Base-by-base conservation (phyloP, 2,113 vertebrate species). In the Trogon melanurus region DNA sequence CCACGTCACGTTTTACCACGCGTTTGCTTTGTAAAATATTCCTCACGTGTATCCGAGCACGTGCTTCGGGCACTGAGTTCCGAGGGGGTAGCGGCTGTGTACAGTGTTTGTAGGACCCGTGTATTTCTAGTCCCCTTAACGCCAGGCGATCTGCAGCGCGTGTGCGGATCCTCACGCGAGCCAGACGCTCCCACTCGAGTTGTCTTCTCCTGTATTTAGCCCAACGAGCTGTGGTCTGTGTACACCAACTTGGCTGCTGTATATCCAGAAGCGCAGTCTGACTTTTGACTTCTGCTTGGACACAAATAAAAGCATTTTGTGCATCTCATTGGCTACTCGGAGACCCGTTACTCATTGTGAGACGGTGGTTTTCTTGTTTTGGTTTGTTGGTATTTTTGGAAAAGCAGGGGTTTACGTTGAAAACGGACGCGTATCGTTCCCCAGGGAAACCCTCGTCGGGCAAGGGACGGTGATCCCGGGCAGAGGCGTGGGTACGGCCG, bases 261-360 rank as follows among this genome's bases (percentile, higher is more conserved):
- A 79, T 94, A 88, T 60, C 66, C 91, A 67, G 75, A 97, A 91
- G 66, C 22, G 90, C 88, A 80, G 86, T 91, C 85, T 79, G 91
- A 92, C 94, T 47, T 87, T 72, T 79, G 87, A 96, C 64, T 85
- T 91, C 95, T 97, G 98, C 98, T 96, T 97, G 91, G 94, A 97
- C 79, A 88, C 74, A 98, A 41, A 98, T 98, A 98, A 98, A 98
- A 94, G 96, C 94, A 91, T 97, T 98, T 96, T 96, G 95, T 96
- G 97, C 96, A 96, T 87, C 97, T 73, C 16, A 89, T 71, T 44
- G 76, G 51, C 36, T 8, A 73, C 53, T 60, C 74, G 41, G 58
- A 67, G 79, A 27, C 25, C 60, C 41, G 38, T 97, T 95, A 58
- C 88, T 91, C 19, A n/a, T 2, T 1, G 29, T 1, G 1, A 6